phyloP scores from a whole-genome alignment of 1,140 invertebrate species.

The Drosophila tristis region DNA sequence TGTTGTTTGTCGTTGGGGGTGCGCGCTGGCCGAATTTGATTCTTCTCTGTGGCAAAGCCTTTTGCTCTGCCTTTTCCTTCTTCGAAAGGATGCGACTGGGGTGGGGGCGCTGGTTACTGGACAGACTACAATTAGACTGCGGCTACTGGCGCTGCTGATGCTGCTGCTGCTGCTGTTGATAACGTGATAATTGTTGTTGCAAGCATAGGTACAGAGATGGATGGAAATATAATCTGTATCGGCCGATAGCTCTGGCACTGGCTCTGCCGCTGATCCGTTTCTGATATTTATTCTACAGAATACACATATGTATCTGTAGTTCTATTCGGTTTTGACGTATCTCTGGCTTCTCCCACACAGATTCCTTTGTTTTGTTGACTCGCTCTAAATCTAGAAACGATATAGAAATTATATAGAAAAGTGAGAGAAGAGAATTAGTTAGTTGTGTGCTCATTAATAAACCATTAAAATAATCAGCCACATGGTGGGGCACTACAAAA shows the following conservation, averaged over 20 bases:
- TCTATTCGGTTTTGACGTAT: constrained; percentile 1
- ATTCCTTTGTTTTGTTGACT: constrained; percentile 8
- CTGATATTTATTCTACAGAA: too few relatives aligned
- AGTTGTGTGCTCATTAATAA: constrained; percentile 51
- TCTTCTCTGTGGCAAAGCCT: background rate
- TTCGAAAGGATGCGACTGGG: background rate
- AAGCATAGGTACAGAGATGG: constrained; percentile 38
- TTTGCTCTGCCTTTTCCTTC: background rate
- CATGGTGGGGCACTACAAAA: constrained; percentile 22
- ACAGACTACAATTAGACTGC: constrained; percentile 26
- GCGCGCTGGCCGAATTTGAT: constrained; percentile 40
- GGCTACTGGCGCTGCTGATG: constrained; percentile 19
- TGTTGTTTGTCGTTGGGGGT: constrained; percentile 51
- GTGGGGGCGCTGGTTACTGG: background rate
- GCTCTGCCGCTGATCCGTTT: too few relatives aligned
- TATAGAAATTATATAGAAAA: constrained; percentile 4
- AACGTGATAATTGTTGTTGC: constrained; percentile 11
- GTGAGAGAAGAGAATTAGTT: background rate
- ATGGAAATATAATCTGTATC: background rate
- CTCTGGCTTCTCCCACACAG: background rate
- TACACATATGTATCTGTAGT: background rate
- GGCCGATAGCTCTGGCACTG: too few relatives aligned
- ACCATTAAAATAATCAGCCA: constrained; percentile 55
- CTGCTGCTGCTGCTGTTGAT: background rate
- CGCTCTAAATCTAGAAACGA: constrained; percentile 33